Percentiles rank a stretch among this genome's conserved stretches.
Conservation (phyloP, 2,797 vertebrate genomes). For the Helarctos malayanus region DNA sequence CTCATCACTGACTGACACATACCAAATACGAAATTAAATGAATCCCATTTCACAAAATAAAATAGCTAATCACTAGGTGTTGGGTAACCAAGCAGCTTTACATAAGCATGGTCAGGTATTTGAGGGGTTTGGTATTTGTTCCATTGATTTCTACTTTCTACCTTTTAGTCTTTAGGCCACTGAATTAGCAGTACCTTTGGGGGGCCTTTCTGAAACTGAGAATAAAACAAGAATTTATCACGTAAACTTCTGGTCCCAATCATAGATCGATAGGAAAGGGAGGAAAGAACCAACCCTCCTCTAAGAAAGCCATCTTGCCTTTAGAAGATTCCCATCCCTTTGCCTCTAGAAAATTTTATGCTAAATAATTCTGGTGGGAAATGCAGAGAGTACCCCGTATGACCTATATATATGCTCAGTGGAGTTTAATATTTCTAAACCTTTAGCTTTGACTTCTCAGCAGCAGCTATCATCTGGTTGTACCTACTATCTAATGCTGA, state of each 20-base stretch:
- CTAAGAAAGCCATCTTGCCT: background rate
- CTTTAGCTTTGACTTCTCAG: background rate
- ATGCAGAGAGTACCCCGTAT: background rate
- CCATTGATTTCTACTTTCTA: background rate
- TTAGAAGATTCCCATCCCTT: background rate
- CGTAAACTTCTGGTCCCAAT: background rate
- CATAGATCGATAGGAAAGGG: background rate
- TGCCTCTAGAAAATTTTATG: conserved; percentile 1
- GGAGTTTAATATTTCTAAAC: conserved; percentile 40
- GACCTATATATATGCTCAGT: background rate
- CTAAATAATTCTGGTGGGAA: conserved; percentile 56
- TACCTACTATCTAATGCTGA: background rate
- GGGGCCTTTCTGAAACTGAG: conserved; percentile 13
- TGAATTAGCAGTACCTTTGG: background rate
- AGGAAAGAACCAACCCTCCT: background rate
- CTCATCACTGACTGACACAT: background rate
- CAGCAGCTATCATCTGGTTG: background rate
- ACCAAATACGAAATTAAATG: conserved; percentile 30
- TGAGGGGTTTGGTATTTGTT: background rate
- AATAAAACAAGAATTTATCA: conserved; percentile 13
- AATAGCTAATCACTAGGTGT: background rate
- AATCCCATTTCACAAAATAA: conserved; percentile 10
- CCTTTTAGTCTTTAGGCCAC: background rate
- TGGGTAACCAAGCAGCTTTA: background rate
- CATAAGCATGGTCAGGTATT: background rate